A percentile compares a stretch with the other conserved stretches of the same genome.
Conservation (phyloP, 2,888 invertebrate genomes). For the Eledona agricola region DNA sequence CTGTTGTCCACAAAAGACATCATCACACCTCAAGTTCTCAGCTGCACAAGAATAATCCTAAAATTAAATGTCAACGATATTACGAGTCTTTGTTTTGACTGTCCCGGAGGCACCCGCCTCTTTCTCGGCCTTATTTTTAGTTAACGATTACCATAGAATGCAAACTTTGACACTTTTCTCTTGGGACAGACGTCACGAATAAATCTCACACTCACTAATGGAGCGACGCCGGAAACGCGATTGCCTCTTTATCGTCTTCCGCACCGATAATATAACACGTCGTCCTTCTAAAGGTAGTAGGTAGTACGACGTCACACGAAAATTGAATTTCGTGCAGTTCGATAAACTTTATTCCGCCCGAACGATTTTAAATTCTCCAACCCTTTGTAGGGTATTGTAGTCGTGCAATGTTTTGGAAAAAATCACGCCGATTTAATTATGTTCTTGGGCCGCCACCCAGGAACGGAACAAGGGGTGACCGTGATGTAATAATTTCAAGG, state of each 20-base stretch:
- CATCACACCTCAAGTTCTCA: slow-evolving; percentile 44
- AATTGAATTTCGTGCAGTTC: slow-evolving; percentile 53
- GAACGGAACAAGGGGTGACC: slow-evolving; percentile 10
- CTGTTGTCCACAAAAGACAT: slow-evolving; percentile 45
- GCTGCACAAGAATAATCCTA: slow-evolving; percentile 32
- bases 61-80: slow-evolving; percentile 36
- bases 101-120: slow-evolving; percentile 12
- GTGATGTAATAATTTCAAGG: slow-evolving; percentile 18
- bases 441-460: slow-evolving; percentile 43
- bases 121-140: slow-evolving; percentile 44
- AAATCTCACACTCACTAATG: slow-evolving; percentile 52
- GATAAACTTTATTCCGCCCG: slow-evolving; percentile 49
- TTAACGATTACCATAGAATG: slow-evolving; percentile 41
- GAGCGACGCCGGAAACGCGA: slow-evolving; percentile 37
- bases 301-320: slow-evolving; percentile 31
- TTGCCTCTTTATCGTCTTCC: slow-evolving; percentile 43
- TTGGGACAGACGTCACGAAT: slow-evolving; percentile 51
- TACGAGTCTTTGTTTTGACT: slow-evolving; percentile 27
- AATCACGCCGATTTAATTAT: slow-evolving; percentile 62
- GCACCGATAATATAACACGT: slow-evolving; percentile 37
- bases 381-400: slow-evolving; percentile 58
- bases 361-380: slow-evolving; percentile 55
- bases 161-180: slow-evolving; percentile 49
- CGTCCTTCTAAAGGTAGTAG: slow-evolving; percentile 2
- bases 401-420: slow-evolving; percentile 60